A percentile compares a stretch with the other conserved stretches of the same genome.
These are phyloP conservation scores for Rhaphigaster nebulosa DNA, from an alignment of 2,888 invertebrate genomes.

Conservation along the genomic window DNA sequence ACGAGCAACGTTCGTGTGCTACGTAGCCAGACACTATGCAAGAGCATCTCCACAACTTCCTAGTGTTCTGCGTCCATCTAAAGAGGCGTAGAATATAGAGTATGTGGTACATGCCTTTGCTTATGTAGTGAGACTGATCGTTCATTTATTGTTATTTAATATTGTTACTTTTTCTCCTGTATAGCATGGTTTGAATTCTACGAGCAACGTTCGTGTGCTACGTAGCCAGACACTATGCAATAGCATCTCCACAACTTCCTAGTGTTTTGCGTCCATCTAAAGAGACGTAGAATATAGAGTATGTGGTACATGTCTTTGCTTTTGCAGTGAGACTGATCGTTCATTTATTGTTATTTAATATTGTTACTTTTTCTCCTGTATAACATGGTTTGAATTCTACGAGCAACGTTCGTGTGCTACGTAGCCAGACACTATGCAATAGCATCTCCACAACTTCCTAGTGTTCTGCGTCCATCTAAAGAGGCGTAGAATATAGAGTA, in stretches of 20 bases:
- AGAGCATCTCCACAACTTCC: not conserved
- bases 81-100: not conserved
- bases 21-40: not conserved
- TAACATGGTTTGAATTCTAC: too few relatives aligned
- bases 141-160: too few relatives aligned
- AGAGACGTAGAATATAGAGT: not conserved
- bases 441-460: not conserved
- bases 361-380: too few relatives aligned
- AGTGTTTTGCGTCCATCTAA: not conserved
- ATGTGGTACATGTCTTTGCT: not conserved
- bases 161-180: too few relatives aligned
- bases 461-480: not conserved
- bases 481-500: too few relatives aligned
- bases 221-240: constrained; percentile 4
- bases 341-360: too few relatives aligned
- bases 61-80: not conserved
- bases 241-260: not conserved
- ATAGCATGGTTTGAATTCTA: too few relatives aligned
- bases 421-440: constrained; percentile 11
- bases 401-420: not conserved
- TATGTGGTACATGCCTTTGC: not conserved
- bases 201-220: constrained; percentile 22
- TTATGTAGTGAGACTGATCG: not conserved
- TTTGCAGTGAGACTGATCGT: too few relatives aligned
- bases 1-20: not conserved